Percentiles rank a stretch among this genome's conserved stretches.
Conservation (phyloP, 2,113 vertebrate genomes). For the Tylochromis polylepis region DNA sequence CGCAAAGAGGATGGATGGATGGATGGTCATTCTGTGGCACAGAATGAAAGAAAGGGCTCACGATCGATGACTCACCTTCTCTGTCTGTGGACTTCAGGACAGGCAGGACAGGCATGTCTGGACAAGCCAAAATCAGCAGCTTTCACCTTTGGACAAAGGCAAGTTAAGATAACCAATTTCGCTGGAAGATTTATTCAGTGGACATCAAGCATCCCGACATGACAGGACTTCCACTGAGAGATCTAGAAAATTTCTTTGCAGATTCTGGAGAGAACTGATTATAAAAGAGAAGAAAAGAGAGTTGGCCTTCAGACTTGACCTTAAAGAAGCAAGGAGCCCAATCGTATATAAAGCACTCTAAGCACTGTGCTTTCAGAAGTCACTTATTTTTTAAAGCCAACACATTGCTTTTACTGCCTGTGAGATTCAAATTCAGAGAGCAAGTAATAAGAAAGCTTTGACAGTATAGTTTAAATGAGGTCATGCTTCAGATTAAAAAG, state of each 20-base stretch:
- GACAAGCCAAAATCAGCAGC: background rate
- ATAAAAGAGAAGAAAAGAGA: background rate
- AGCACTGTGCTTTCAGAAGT: background rate
- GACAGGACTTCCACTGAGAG: background rate
- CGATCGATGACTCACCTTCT: slow-evolving; percentile 37
- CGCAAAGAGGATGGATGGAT: background rate
- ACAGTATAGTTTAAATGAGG: background rate
- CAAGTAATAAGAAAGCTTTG: background rate
- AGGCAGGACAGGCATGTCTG: slow-evolving; percentile 8
- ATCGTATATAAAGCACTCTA: background rate
- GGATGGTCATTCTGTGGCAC: background rate
- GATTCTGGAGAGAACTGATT: background rate
- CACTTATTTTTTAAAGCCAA: background rate
- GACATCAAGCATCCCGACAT: background rate
- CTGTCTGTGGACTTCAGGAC: slow-evolving; percentile 22
- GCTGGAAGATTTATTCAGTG: background rate
- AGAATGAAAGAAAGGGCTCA: slow-evolving; percentile 9
- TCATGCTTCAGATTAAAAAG: background rate
- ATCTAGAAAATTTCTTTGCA: background rate
- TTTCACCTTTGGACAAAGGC: background rate
- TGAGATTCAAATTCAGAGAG: background rate
- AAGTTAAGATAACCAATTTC: background rate
- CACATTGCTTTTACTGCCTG: background rate
- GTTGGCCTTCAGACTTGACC: background rate
- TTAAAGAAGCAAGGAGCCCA: background rate